Conservation (phyloP, 2,113 vertebrate genomes). For the Oxyruncus cristatus region DNA sequence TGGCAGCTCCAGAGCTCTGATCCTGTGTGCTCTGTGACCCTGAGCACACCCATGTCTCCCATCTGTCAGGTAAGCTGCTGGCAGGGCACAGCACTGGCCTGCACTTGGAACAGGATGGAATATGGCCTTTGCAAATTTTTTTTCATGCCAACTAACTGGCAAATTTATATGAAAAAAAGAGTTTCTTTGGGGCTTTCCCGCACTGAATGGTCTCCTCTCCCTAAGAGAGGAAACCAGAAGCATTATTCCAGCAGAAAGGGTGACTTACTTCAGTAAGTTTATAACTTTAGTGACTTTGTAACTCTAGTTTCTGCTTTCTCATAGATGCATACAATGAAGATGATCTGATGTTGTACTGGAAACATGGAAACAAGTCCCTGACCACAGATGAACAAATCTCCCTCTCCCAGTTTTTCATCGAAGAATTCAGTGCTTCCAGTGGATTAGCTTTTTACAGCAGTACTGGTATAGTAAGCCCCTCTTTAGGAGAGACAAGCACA, state of each 20-base stretch:
- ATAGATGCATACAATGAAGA: conserved; percentile 91
- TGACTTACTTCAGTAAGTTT: not conserved
- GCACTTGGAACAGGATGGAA: not conserved
- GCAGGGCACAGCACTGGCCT: not conserved
- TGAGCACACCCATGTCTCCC: not conserved
- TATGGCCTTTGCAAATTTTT: not conserved
- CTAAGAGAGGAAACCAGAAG: not conserved
- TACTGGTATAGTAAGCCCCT: conserved; percentile 75
- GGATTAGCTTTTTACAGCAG: conserved; percentile 93
- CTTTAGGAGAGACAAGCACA: not conserved
- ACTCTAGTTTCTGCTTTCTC: conserved; percentile 37
- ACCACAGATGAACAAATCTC: conserved; percentile 87
- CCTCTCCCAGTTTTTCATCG: conserved; percentile 90
- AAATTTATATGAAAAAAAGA: not conserved
- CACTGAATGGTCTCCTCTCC: not conserved
- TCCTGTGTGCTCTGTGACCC: not conserved
- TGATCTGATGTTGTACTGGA: conserved; percentile 93
- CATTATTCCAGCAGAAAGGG: not conserved
- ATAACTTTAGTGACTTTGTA: not conserved
- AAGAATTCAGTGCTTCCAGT: conserved; percentile 89
- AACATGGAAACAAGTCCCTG: conserved; percentile 87
- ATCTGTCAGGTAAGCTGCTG: not conserved
- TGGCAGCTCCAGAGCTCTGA: not conserved
- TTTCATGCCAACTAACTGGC: not conserved
- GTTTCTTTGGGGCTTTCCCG: not conserved